Evolutionary conservation across 2,888 invertebrate genomes (phyloP).

Genomic region (Adela reaumurella): DNA sequence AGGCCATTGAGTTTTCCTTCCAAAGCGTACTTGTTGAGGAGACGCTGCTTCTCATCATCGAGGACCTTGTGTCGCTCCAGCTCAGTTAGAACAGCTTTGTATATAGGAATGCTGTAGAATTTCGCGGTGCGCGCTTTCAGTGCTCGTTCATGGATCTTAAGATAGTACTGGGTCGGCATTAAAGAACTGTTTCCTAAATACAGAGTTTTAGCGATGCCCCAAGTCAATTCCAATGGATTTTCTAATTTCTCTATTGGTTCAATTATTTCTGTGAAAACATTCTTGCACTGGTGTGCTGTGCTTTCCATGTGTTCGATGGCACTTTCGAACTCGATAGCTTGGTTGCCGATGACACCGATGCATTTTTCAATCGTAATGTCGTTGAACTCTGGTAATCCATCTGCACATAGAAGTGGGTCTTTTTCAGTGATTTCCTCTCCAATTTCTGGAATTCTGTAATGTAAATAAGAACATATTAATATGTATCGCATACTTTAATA

Average conservation of each 20-base stretch:
- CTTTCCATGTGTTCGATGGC: conserved; percentile 66
- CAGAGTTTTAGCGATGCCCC: conserved; percentile 83
- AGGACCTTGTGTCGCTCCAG: conserved; percentile 38
- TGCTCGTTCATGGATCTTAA: conserved; percentile 77
- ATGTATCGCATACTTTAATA: too few relatives aligned
- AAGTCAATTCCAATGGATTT: conserved; percentile 74
- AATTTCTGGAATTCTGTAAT: conserved; percentile 74
- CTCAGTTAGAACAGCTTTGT: conserved; percentile 62
- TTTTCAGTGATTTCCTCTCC: conserved; percentile 74
- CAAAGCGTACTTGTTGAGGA: conserved; percentile 72
- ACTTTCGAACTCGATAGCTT: conserved; percentile 77
- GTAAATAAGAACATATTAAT: too few relatives aligned
- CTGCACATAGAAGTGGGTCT: conserved; percentile 68
- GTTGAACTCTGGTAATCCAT: conserved; percentile 77
- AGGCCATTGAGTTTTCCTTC: conserved; percentile 85
- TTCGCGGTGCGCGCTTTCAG: conserved; percentile 69
- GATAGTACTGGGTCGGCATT: conserved; percentile 76
- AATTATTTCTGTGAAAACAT: conserved; percentile 67
- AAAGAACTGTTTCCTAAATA: conserved; percentile 75
- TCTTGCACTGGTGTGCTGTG: conserved; percentile 35
- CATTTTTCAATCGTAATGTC: conserved; percentile 80
- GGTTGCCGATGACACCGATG: conserved; percentile 77
- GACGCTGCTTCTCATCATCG: conserved; percentile 62
- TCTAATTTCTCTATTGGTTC: conserved; percentile 71
- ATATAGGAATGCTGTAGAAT: conserved; percentile 68